Base-by-base conservation (phyloP, 2,797 vertebrate species). In the Sandelia bainsii region DNA sequence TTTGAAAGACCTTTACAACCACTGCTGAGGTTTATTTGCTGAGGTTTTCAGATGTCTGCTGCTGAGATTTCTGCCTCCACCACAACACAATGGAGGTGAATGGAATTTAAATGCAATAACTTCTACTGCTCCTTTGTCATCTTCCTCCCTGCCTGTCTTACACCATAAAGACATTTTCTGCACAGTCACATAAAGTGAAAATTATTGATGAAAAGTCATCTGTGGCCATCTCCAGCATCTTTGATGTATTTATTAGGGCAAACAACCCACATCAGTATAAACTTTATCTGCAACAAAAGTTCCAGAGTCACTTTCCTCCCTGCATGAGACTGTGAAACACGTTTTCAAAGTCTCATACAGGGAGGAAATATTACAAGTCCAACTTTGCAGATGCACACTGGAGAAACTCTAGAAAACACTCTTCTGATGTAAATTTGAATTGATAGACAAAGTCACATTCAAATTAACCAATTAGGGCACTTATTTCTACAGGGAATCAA, bases 141-240 rank as follows among this genome's bases (percentile, higher is more conserved):
- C 74, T 40, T 68, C 75, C 62, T 42, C 61, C 52, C 71, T 62
- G 63, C 62, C 69, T 25, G 45, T 59, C 66, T 72, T 25, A 40
- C 29, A 51, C 68, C 49, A 58, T 63, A 73, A 81, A 81, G 69
- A 75, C 0, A 11, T 65, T 77, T 81, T 71, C 74, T 82, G 83
- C 84, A 77, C 74, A 83, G 80, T 77, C 57, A 40, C 62, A 82
- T 68, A 53, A 75, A 76, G 75, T 22, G 25, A 52, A 80, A 80
- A 80, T 69, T 69, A 87, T 79, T 79, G 74, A 87, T 83, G 77
- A 88, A 72, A 62, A 86, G 73, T 68, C 65, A 77, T 79, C 62
- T 44, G 69, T 27, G 65, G 70, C 57, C 65, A 62, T 71, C 72
- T 56, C 17, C 39, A 14, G 58, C 27, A 32, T 66, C 17, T 74